A percentile compares a stretch with the other conserved stretches of the same genome.
These are phyloP conservation scores for Columbina picui DNA, from an alignment of 2,113 vertebrate species.

Conservation along the genomic window DNA sequence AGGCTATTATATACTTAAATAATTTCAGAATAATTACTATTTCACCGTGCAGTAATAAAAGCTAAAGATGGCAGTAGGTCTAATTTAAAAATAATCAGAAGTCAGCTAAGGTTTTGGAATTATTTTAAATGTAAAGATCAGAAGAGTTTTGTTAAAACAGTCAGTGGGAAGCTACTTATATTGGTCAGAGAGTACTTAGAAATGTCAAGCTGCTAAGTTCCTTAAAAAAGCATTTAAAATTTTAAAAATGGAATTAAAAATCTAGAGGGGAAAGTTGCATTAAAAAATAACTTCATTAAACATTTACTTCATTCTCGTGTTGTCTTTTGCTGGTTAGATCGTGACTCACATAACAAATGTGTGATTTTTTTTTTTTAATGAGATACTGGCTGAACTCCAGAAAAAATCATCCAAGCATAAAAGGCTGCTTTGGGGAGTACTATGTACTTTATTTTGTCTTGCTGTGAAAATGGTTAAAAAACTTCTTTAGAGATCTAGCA, in stretches of 20 bases:
- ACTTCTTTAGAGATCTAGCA: background rate
- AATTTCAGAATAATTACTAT: slow-evolving; percentile 54
- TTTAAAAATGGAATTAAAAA: background rate
- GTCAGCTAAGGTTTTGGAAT: slow-evolving; percentile 30
- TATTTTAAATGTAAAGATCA: background rate
- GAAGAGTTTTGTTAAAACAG: background rate
- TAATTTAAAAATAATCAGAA: slow-evolving; percentile 43
- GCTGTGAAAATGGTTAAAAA: background rate
- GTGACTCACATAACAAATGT: slow-evolving; percentile 58
- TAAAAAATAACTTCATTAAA: slow-evolving; percentile 13
- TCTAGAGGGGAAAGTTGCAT: background rate
- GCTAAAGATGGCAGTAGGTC: slow-evolving; percentile 15
- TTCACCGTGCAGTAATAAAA: slow-evolving; percentile 47
- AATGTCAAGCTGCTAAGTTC: background rate
- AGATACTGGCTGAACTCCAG: slow-evolving; percentile 31
- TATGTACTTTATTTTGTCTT: background rate
- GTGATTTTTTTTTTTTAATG: background rate
- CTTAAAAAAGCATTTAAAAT: background rate
- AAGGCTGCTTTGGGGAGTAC: background rate
- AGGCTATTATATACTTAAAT: slow-evolving; percentile 46
- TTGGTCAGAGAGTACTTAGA: background rate
- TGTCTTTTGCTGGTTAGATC: slow-evolving; percentile 41
- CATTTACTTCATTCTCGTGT: slow-evolving; percentile 40
- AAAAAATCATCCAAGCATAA: background rate
- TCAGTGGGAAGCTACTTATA: background rate